A percentile compares a stretch with the other conserved stretches of the same genome.
These are phyloP conservation scores for Nomia melanderi DNA, from an alignment of 1,140 invertebrate genomes.

Conservation along the genomic window DNA sequence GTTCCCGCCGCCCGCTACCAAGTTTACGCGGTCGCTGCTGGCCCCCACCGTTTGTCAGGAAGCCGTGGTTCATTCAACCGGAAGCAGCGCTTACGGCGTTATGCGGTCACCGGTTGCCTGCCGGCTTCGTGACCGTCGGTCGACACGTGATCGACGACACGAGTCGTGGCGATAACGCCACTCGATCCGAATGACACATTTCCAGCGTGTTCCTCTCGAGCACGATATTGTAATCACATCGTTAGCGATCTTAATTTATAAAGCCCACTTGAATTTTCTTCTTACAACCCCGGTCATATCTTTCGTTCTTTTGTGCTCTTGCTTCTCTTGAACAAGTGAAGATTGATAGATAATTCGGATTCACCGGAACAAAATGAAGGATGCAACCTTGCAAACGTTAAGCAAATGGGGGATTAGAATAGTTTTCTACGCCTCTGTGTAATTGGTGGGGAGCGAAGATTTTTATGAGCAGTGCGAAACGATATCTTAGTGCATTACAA, in stretches of 20 bases:
- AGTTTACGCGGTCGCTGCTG: neutral
- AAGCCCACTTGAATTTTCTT: neutral
- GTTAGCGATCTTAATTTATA: neutral
- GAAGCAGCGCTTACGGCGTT: constrained; percentile 70
- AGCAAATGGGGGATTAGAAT: no score
- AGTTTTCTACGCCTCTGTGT: no score
- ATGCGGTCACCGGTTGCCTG: constrained; percentile 65
- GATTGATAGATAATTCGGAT: no score
- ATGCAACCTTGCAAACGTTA: no score
- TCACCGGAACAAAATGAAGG: no score
- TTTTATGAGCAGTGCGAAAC: no score
- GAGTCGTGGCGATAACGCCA: constrained; percentile 38
- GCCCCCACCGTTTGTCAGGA: constrained; percentile 51
- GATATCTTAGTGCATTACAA: no score
- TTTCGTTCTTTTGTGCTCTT: no score
- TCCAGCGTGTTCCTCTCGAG: neutral
- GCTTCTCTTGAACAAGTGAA: no score
- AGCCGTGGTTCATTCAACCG: constrained; percentile 72
- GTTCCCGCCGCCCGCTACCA: constrained; percentile 29
- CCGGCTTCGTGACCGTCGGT: constrained; percentile 60
- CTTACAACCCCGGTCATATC: no score
- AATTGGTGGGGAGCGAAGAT: no score
- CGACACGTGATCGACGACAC: constrained; percentile 58
- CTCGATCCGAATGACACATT: constrained; percentile 26
- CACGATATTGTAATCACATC: neutral